phyloP scores from a whole-genome alignment of 2,797 vertebrate genomes.

The Bryconaethiops microstoma region DNA sequence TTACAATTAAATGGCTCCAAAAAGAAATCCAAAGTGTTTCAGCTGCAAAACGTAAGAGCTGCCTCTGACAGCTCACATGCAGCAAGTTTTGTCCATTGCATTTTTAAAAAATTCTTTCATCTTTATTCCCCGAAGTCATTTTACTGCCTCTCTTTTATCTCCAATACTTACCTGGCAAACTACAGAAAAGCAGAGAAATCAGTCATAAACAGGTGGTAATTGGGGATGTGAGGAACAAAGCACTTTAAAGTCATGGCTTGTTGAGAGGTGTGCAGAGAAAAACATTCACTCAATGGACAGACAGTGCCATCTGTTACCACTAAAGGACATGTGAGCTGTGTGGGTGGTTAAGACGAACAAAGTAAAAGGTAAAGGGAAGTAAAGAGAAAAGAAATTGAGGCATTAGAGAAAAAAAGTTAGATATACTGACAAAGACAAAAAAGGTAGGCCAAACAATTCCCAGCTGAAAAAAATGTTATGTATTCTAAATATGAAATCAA shows the following conservation, averaged over 20 bases:
- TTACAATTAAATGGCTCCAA: constrained; percentile 45
- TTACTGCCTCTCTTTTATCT: background rate
- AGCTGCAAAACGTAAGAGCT: constrained; percentile 13
- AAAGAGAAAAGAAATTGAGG: background rate
- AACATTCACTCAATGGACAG: constrained; percentile 32
- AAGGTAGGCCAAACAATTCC: background rate
- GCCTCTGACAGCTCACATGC: constrained; percentile 17
- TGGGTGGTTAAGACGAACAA: constrained; percentile 21
- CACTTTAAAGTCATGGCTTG: constrained; percentile 16
- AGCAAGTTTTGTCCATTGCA: background rate
- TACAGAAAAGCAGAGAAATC: constrained; percentile 15
- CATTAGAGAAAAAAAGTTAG: background rate
- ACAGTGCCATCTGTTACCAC: constrained; percentile 13
- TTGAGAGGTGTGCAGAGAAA: constrained; percentile 4
- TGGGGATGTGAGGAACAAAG: background rate
- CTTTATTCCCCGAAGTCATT: background rate
- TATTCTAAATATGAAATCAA: constrained; percentile 12
- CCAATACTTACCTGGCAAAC: constrained; percentile 31
- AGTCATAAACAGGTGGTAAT: background rate
- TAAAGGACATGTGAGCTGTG: constrained; percentile 13
- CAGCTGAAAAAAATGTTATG: background rate
- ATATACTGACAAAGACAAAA: background rate
- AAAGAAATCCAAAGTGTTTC: constrained; percentile 1
- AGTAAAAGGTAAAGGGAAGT: background rate
- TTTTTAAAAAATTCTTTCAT: background rate